Base-by-base conservation (phyloP, 2,113 vertebrate genomes). In the Pseudopodoces humilis region DNA sequence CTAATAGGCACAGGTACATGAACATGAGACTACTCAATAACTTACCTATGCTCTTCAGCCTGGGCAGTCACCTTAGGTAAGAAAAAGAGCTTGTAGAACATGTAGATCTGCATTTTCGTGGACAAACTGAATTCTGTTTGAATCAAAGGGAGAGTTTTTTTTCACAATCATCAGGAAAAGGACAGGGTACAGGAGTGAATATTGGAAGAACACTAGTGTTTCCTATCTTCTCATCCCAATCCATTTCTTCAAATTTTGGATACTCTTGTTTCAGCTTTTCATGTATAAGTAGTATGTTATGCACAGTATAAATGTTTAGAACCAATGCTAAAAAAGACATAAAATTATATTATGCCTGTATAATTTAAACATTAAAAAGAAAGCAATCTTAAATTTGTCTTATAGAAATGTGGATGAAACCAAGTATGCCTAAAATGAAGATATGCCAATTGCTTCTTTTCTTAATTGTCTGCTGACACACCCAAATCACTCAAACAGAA, bases 201-300 rank as follows among this genome's bases (percentile, higher is more conserved):
- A 52, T 1, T 30, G 10, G 12, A 82, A 69, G 2, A 79, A 5
- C 9, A 33, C 0, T 1, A 17, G 21, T 10, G 8, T 52, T 11
- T 67, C 31, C 22, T 58, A 22, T 18, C 2, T 25, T 23, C 20
- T 71, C 6, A 63, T 31, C 7, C 4, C 15, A 71, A 28, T 8
- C 4, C 0, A 23, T 71, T 93, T 67, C 24, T 76, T 62, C 16
- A 78, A 33, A 43, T 63, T 18, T 76, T 2, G 3, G 9, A 22
- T 86, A 13, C 1, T 67, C 5, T 44, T 35, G 7, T 60, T 77
- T 44, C 39, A 69, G 23, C 6, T 65, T 60, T 25, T 60, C 21
- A 43, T 1, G 2, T 37, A 30, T 20, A 3, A 44, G 5, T 33
- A 74, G 3, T 15, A 30, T 35, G 7, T 0, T 46, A 64, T 2